Conservation (phyloP, 2,113 vertebrate genomes). For the Mionectes macconnelli region DNA sequence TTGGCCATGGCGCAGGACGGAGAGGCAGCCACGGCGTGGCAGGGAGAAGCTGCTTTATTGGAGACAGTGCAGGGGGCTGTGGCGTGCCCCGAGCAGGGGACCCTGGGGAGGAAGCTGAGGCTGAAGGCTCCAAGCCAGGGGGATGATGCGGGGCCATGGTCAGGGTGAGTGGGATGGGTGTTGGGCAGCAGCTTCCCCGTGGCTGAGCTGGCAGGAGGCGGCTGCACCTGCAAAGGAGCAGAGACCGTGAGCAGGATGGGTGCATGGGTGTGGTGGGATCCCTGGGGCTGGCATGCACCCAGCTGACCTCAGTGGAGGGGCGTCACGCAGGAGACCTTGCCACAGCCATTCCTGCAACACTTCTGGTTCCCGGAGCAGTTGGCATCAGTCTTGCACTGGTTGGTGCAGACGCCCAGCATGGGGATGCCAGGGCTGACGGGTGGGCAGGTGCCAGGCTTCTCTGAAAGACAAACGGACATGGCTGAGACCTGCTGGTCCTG, state of each 20-base stretch:
- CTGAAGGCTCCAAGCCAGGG: neutral
- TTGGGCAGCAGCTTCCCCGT: neutral
- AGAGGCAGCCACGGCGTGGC: rapidly evolving
- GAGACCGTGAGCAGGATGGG: neutral
- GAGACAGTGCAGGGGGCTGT: neutral
- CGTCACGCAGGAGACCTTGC: neutral
- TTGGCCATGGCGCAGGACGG: neutral
- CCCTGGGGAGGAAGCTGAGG: neutral
- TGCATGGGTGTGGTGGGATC: rapidly evolving
- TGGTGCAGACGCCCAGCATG: neutral
- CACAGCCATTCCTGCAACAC: conserved; percentile 50
- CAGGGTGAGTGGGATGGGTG: neutral
- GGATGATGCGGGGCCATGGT: neutral
- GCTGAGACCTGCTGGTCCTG: neutral
- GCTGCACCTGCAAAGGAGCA: conserved; percentile 16
- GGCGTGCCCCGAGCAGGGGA: neutral
- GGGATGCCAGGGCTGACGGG: neutral
- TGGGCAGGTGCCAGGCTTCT: conserved; percentile 50
- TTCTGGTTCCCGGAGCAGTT: neutral
- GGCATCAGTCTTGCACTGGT: conserved; percentile 12
- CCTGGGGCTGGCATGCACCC: neutral
- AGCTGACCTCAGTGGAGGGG: conserved; percentile 39
- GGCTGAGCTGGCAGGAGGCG: neutral
- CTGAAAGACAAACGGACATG: neutral
- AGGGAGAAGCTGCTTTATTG: conserved; percentile 60